A percentile compares a stretch with the other conserved stretches of the same genome.
phyloP scores from a whole-genome alignment of 2,113 vertebrate species.

The Stercorarius parasiticus region DNA sequence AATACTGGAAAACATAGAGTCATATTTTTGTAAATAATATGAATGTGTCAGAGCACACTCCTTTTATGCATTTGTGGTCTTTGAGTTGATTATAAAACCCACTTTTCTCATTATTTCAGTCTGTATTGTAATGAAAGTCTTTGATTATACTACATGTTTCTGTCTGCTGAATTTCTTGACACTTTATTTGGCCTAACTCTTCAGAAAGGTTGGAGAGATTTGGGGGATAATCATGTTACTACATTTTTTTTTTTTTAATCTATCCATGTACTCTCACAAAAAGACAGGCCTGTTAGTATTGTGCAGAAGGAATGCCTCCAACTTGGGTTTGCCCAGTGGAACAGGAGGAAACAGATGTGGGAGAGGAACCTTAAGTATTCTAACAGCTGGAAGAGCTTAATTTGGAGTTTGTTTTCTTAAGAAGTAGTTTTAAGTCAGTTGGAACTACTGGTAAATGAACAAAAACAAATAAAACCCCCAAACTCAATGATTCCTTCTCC shows the following conservation, averaged over 20 bases:
- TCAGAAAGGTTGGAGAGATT: not conserved
- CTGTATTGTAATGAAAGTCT: not conserved
- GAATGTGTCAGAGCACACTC: not conserved
- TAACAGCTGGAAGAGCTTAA: not conserved
- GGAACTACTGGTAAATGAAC: not conserved
- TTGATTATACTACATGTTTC: not conserved
- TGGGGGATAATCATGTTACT: not conserved
- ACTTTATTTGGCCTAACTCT: not conserved
- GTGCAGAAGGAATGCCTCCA: not conserved
- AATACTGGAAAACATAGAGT: not conserved
- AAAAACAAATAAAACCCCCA: fast-evolving
- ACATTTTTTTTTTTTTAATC: not conserved
- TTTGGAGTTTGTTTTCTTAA: not conserved
- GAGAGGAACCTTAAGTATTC: not conserved
- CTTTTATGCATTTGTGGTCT: not conserved
- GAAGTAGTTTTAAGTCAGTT: not conserved
- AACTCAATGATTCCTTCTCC: not conserved
- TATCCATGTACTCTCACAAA: not conserved
- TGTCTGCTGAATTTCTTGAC: not conserved
- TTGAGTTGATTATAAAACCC: not conserved
- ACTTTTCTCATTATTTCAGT: not conserved
- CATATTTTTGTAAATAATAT: not conserved
- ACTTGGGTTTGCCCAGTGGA: not conserved
- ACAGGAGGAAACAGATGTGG: not conserved
- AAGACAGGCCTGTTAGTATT: not conserved